A percentile compares a stretch with the other conserved stretches of the same genome.
These are phyloP conservation scores for Pleuronectes platessa DNA, from an alignment of 2,113 vertebrate genomes.

Conservation along the genomic window DNA sequence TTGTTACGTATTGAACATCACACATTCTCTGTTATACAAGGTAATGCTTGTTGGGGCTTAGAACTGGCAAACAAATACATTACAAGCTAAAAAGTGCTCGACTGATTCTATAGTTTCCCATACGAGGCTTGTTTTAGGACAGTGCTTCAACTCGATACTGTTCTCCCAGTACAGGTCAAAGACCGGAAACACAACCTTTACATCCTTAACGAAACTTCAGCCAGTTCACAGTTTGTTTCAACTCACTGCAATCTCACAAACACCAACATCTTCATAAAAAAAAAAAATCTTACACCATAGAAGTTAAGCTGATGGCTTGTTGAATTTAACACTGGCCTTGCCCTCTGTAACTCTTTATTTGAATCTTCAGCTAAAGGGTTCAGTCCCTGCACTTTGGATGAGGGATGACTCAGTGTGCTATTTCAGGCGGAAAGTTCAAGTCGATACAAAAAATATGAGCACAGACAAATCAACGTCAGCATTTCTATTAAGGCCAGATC, in stretches of 20 bases:
- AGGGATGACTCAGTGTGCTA: not conserved
- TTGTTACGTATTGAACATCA: not conserved
- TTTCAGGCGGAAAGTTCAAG: not conserved
- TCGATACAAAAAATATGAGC: constrained; percentile 11
- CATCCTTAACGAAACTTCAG: not conserved
- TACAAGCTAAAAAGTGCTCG: constrained; percentile 10
- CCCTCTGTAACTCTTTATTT: not conserved
- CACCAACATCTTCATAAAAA: not conserved
- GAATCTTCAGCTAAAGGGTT: too few species aligned
- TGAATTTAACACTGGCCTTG: constrained; percentile 7
- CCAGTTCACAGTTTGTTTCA: not conserved
- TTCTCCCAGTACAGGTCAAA: not conserved
- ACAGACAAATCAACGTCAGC: not conserved
- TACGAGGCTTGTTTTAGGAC: not conserved
- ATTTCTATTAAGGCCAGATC: constrained; percentile 45
- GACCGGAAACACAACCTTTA: not conserved
- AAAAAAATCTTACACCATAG: not conserved
- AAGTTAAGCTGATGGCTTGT: not conserved
- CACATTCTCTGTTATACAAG: not conserved
- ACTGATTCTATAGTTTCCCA: constrained; percentile 1
- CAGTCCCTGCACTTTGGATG: not conserved
- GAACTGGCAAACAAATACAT: constrained; percentile 10
- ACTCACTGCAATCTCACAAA: not conserved
- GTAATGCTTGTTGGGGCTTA: constrained; percentile 20
- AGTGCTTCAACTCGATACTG: not conserved